Evolutionary conservation across 2,113 vertebrate genomes (phyloP), one percentile per base, ranked within the genome.

Genomic region (Strix aluco): DNA sequence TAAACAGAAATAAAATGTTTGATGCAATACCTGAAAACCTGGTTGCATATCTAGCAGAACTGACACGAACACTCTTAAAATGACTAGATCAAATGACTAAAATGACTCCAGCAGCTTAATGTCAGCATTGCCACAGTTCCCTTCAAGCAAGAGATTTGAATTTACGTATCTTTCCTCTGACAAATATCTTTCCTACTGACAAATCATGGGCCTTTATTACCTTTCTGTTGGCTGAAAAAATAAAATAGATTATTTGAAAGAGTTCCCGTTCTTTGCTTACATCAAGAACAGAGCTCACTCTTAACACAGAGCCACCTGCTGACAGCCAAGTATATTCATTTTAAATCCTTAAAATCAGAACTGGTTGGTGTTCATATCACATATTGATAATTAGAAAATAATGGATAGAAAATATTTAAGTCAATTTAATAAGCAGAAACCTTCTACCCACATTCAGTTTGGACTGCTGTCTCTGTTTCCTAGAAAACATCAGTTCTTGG

Each of bases 231-330:
- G 15, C 32, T 83, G 62, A 73, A 78, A 52, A 90, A 81, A 61
- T 38, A 27, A 78, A 92, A 61, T 3, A 58, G 5, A 22, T 69
- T 23, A 21, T 38, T 77, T 66, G 27, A 59, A 95, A 73, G 6
- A 4, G 11, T 65, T 84, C 72, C 44, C 51, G 7, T 80, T 83
- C 34, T 34, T 38, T 14, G 13, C 1, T 2, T n/a, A 13, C 23
- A 27, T 13, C 9, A 55, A 52, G 57, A 94, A 4, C 7, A 62
- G 62, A 70, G 29, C 66, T 91, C 6, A 0, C 8, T 18, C 38
- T 70, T 22, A n/a, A 66, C 21, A 58, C 30, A 90, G 83, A 96
- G 96, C 94, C 95, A 93, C 80, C 93, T 96, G 80, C 94, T 92
- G 96, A 92, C 94, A 91, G 22, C 6, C n/a, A 63, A 67, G 34